phyloP scores from a whole-genome alignment of 2,888 invertebrate genomes.

The Sarcophaga variegata region DNA sequence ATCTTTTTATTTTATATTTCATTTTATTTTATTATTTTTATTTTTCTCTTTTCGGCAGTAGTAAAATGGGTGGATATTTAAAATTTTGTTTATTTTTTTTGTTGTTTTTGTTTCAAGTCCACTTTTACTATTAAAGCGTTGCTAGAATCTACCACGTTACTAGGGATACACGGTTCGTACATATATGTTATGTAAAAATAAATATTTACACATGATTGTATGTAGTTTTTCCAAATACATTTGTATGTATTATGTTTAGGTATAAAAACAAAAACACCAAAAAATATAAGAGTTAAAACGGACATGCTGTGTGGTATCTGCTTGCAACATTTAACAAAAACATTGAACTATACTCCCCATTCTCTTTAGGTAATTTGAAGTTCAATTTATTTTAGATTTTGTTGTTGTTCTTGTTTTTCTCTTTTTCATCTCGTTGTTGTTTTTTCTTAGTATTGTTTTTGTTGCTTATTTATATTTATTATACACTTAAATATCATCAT shows the following conservation, averaged over 20 bases:
- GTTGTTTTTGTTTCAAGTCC: not conserved
- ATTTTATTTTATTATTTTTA: too few relatives aligned
- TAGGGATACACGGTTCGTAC: too few relatives aligned
- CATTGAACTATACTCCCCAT: slow-evolving; percentile 65
- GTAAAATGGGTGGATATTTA: too few relatives aligned
- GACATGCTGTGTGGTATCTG: too few relatives aligned
- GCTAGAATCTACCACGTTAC: not conserved
- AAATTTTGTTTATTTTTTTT: too few relatives aligned
- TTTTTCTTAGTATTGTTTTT: slow-evolving; percentile 7
- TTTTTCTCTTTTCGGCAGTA: too few relatives aligned
- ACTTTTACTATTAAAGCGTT: slow-evolving; percentile 1
- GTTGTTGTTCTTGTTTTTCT: slow-evolving; percentile 8
- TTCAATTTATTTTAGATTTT: too few relatives aligned
- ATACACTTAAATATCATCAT: slow-evolving; percentile 37
- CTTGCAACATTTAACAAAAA: not conserved
- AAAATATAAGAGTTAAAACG: not conserved
- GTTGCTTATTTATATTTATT: slow-evolving; percentile 29
- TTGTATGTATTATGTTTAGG: too few relatives aligned
- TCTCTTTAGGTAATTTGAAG: slow-evolving; percentile 15
- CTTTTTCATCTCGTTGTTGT: not conserved
- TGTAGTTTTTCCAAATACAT: too few relatives aligned
- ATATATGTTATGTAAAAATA: too few relatives aligned
- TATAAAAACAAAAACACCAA: not conserved
- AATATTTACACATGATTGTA: too few relatives aligned
- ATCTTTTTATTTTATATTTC: not conserved